Evolutionary conservation across 2,797 vertebrate genomes (phyloP).

Genomic region (Danio kyathit): DNA sequence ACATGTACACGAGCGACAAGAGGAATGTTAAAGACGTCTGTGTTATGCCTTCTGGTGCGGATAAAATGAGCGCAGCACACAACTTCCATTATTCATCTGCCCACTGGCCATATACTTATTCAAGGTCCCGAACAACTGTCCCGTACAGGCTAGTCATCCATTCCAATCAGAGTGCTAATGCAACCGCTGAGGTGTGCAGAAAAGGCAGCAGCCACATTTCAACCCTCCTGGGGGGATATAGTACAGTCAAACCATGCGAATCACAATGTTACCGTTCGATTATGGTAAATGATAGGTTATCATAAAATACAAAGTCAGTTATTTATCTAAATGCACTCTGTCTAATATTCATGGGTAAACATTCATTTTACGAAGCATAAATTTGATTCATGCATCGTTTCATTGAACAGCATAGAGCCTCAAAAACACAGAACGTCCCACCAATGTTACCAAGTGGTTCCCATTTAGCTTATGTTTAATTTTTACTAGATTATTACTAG

Average conservation of each 20-base stretch:
- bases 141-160: constrained; percentile 3
- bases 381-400: too few species aligned
- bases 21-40: constrained; percentile 32
- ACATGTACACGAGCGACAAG: not conserved
- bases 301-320: not conserved
- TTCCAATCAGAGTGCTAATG: constrained; percentile 40
- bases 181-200: constrained; percentile 23
- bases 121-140: constrained; percentile 39
- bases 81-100: constrained; percentile 76
- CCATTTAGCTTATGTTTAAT: too few species aligned
- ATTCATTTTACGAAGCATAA: too few species aligned
- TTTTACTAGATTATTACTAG: too few species aligned
- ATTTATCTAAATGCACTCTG: not conserved
- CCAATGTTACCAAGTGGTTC: too few species aligned
- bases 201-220: not conserved
- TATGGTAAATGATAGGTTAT: not conserved
- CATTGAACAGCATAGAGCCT: too few species aligned
- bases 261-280: not conserved
- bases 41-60: constrained; percentile 30
- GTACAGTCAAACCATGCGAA: not conserved
- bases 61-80: constrained; percentile 41
- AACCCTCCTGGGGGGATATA: constrained; percentile 1
- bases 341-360: not conserved
- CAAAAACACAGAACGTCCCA: too few species aligned
- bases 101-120: constrained; percentile 66